Evolutionary conservation across 1,140 invertebrate species (phyloP).

Genomic region (Magallana ariakensis): DNA sequence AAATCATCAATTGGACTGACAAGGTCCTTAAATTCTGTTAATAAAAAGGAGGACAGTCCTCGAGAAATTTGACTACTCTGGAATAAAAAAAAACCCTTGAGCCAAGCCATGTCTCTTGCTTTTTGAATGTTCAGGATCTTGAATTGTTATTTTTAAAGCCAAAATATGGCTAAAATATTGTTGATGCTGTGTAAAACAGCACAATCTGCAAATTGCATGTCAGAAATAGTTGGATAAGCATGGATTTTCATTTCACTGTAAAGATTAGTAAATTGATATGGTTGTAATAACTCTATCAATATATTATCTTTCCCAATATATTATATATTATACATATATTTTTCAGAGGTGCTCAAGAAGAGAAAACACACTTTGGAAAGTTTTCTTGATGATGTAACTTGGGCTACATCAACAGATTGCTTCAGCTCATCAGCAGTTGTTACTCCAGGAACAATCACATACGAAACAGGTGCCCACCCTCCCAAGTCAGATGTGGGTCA

Average conservation of each 20-base stretch:
- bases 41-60: neutral
- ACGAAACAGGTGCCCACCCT: too few relatives aligned
- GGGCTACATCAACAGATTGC: neutral
- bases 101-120: slow-evolving; percentile 8
- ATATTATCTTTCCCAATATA: neutral
- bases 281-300: slow-evolving; percentile 5
- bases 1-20: neutral
- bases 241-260: neutral
- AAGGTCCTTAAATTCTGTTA: slow-evolving; percentile 12
- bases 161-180: slow-evolving; percentile 6
- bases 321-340: neutral
- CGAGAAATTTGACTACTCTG: slow-evolving; percentile 10
- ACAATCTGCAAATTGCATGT: slow-evolving; percentile 10
- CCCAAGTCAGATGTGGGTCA: too few relatives aligned
- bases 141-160: neutral
- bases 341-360: slow-evolving; percentile 3
- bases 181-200: slow-evolving; percentile 15
- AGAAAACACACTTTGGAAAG: neutral
- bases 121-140: slow-evolving; percentile 16
- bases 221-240: neutral
- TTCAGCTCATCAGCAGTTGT: neutral
- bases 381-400: neutral
- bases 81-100: neutral
- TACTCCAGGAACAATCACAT: too few relatives aligned
- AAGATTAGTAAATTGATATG: slow-evolving; percentile 11